Conservation (phyloP, 1,140 invertebrate species). For the Druon quercuslanigerum region DNA sequence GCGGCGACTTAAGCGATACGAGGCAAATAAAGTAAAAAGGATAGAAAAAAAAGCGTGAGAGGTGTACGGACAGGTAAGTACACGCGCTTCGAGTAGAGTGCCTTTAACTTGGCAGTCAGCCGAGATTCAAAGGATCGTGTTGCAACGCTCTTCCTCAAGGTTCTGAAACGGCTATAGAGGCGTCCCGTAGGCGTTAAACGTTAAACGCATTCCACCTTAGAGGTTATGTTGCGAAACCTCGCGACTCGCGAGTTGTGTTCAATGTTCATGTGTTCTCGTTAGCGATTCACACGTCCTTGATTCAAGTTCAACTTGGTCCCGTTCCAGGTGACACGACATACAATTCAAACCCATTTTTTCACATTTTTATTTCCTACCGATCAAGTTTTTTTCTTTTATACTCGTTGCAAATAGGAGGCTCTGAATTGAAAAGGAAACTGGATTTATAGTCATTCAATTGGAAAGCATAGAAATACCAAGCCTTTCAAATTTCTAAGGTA, state of each 20-base stretch:
- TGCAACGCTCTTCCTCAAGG: conserved; percentile 75
- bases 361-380: too few species aligned
- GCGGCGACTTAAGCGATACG: conserved; percentile 41
- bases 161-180: conserved; percentile 69
- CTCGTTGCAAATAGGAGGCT: too few species aligned
- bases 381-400: too few species aligned
- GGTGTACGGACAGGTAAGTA: conserved; percentile 55
- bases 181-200: conserved; percentile 75
- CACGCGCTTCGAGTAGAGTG: conserved; percentile 55
- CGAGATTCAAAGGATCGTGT: conserved; percentile 74
- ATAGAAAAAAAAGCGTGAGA: conserved; percentile 47
- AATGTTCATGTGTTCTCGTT: conserved; percentile 62
- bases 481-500: too few species aligned
- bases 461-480: too few species aligned
- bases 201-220: conserved; percentile 76
- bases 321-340: not conserved
- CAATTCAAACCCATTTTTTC: not conserved
- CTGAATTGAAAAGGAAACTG: too few species aligned
- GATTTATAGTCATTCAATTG: too few species aligned
- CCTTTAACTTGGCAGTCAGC: conserved; percentile 68
- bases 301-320: conserved; percentile 69
- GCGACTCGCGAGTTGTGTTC: conserved; percentile 39
- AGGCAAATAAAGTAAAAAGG: conserved; percentile 45
- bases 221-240: conserved; percentile 72
- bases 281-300: conserved; percentile 71